Conservation (phyloP, 2,888 invertebrate genomes). For the Andrena minutula region DNA sequence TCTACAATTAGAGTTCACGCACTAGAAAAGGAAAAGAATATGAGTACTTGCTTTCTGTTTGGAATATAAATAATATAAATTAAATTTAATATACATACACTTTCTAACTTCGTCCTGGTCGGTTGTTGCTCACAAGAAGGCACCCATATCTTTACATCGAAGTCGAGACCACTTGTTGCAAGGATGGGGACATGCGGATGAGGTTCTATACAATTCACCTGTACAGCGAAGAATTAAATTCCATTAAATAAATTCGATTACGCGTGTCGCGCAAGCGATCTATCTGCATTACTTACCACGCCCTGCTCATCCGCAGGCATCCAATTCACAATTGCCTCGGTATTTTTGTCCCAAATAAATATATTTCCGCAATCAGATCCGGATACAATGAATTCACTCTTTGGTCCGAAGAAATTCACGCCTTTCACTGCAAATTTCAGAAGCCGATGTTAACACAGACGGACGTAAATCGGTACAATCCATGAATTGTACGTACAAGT, state of each 20-base stretch:
- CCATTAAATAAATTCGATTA: slow-evolving; percentile 17
- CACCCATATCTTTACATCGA: slow-evolving; percentile 97
- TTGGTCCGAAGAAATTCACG: slow-evolving; percentile 96
- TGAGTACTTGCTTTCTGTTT: neutral
- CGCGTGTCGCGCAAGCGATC: neutral
- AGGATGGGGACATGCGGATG: slow-evolving; percentile 95
- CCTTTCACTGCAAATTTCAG: slow-evolving; percentile 90
- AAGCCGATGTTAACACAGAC: slow-evolving; percentile 12
- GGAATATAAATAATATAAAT: neutral
- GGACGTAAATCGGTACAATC: slow-evolving; percentile 14
- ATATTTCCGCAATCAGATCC: slow-evolving; percentile 97
- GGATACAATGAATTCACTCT: slow-evolving; percentile 95
- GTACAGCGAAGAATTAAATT: slow-evolving; percentile 69
- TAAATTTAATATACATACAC: slow-evolving; percentile 50
- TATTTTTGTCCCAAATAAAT: slow-evolving; percentile 95
- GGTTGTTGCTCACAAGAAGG: slow-evolving; percentile 88
- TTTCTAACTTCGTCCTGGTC: slow-evolving; percentile 61
- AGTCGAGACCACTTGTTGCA: slow-evolving; percentile 96
- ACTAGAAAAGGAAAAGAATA: slow-evolving; percentile 30
- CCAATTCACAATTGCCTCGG: slow-evolving; percentile 96
- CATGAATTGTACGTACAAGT: slow-evolving; percentile 71
- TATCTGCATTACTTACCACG: slow-evolving; percentile 87
- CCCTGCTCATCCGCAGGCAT: slow-evolving; percentile 93
- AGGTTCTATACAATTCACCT: slow-evolving; percentile 96
- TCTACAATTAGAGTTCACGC: slow-evolving; percentile 48